Percentiles rank a stretch among this genome's conserved stretches.
Conservation (phyloP, 2,888 invertebrate genomes). For the Rotaria socialis region DNA sequence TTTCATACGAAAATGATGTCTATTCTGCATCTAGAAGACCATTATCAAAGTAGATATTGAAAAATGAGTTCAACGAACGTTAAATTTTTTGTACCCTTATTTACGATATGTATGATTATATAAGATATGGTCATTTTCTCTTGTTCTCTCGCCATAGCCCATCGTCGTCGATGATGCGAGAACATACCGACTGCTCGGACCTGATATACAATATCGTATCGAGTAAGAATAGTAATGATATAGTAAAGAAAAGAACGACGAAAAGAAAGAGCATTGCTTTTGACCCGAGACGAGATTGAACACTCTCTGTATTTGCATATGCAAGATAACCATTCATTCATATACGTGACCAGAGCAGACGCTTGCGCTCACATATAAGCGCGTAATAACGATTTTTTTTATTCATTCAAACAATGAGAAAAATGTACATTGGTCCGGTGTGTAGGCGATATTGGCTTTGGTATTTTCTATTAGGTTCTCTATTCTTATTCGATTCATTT, state of each 20-base stretch:
- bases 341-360: conserved; percentile 7
- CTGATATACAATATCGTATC: conserved; percentile 21
- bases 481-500: neutral
- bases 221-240: neutral
- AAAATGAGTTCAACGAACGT: neutral
- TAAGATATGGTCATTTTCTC: neutral
- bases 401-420: neutral
- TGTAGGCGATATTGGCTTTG: neutral
- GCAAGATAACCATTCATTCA: conserved; percentile 23
- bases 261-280: conserved; percentile 23
- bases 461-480: neutral
- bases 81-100: neutral
- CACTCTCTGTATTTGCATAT: neutral
- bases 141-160: conserved; percentile 4
- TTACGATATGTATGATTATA: conserved; percentile 6
- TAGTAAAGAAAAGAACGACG: neutral
- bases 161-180: conserved; percentile 29
- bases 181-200: conserved; percentile 5
- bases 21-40: neutral
- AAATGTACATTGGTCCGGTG: neutral
- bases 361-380: neutral
- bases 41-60: neutral
- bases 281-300: conserved; percentile 22
- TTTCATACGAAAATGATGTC: neutral
- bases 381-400: neutral